phyloP scores from a whole-genome alignment of 2,888 invertebrate genomes.

The Ceraclea dissimilis region DNA sequence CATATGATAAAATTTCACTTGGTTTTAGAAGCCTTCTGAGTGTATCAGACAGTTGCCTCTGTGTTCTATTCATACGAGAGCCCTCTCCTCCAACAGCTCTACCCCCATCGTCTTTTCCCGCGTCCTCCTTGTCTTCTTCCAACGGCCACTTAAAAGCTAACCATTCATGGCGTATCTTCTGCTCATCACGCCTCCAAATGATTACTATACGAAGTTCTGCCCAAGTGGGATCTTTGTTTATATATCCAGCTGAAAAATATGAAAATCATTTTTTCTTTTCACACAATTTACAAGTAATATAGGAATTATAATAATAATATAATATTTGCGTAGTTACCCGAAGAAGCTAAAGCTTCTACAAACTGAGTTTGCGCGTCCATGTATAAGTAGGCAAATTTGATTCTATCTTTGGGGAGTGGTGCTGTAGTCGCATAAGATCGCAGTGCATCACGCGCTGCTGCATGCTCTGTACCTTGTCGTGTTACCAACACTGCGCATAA shows the following conservation, averaged over 20 bases:
- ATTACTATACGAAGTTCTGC: constrained; percentile 73
- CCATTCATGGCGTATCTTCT: constrained; percentile 90
- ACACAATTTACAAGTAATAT: background rate
- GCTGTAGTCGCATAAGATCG: constrained; percentile 63
- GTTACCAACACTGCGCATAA: constrained; percentile 75
- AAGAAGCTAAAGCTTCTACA: constrained; percentile 61
- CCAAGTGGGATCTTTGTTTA: constrained; percentile 22
- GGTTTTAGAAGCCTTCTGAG: constrained; percentile 64
- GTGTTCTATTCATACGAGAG: constrained; percentile 59
- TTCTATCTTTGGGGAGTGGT: constrained; percentile 57
- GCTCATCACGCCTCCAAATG: constrained; percentile 81
- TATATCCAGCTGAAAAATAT: constrained; percentile 12
- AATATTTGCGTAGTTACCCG: constrained; percentile 35
- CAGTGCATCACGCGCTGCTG: constrained; percentile 59
- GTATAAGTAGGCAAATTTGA: constrained; percentile 84
- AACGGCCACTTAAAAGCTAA: constrained; percentile 62
- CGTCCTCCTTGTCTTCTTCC: constrained; percentile 45
- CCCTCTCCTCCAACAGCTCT: constrained; percentile 32
- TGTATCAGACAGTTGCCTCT: constrained; percentile 62
- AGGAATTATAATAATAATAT: background rate
- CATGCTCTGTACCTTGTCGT: constrained; percentile 64
- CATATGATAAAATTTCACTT: constrained; percentile 67
- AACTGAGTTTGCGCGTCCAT: constrained; percentile 78
- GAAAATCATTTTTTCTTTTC: background rate
- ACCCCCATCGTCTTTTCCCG: constrained; percentile 31